Base-by-base conservation (phyloP, 2,797 vertebrate genomes). In the Sciurus vulgaris region DNA sequence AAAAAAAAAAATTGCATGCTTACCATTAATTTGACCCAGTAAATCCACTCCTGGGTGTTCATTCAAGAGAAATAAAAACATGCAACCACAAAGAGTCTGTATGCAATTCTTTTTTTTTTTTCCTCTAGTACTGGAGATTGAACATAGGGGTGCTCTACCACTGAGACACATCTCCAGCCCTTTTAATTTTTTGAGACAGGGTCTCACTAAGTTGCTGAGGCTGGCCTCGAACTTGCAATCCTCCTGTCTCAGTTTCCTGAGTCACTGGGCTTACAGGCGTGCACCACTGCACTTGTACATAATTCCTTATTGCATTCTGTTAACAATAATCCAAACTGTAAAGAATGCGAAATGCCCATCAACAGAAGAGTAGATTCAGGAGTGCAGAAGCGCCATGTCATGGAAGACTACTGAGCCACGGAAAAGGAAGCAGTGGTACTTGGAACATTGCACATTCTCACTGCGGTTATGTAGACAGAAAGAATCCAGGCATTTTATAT, bases 341-440 rank as follows among this genome's bases (percentile, higher is more conserved):
- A 86, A 81, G 76, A 74, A 47, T 17, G 10, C 5, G 11, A 12
- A 59, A 41, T 7, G 20, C 2, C 65, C 20, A 1, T 54, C 35
- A 3, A 12, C 10, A 61, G 70, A 54, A 54, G 22, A 26, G 30
- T 0, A 47, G 79, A 35, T 15, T 2, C 1, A 0, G 13, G 33
- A 20, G 15, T 6, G 9, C 20, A 6, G n/a, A 26, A 13, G 1
- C 38, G 18, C 24, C 82, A 22, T 1, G 4, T 15, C 0, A 0
- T 0, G 9, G 56, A 38, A 51, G 14, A 41, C 54, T 1, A 3
- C 4, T 0, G 63, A 41, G 59, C 20, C 0, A 24, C 7, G 3
- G 7, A 20, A 77, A 79, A 72, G 47, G 67, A 41, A 11, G 44
- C 12, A 9, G 24, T 4, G 49, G 47, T 3, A 3, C 1, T 0